Evolutionary conservation across 2,113 vertebrate genomes (phyloP).

Genomic region (Spea bombifrons): DNA sequence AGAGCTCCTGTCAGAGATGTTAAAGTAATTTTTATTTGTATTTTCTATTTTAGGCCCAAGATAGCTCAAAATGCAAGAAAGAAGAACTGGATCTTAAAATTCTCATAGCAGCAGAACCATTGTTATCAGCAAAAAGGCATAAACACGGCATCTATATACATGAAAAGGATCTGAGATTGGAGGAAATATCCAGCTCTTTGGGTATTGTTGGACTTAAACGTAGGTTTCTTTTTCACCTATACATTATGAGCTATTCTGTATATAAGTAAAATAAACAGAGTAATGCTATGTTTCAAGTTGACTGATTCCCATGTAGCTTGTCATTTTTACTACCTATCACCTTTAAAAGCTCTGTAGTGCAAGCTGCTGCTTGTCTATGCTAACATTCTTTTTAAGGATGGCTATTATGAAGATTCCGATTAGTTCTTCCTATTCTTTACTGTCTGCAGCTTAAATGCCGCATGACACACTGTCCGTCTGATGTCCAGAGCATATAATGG

Average conservation of each 20-base stretch:
- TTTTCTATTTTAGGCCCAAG: slow-evolving; percentile 64
- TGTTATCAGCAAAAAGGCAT: slow-evolving; percentile 65
- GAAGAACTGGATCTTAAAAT: slow-evolving; percentile 76
- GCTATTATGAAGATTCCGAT: too few relatives aligned
- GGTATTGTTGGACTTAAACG: slow-evolving; percentile 46
- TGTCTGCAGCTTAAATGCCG: too few relatives aligned
- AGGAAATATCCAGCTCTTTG: slow-evolving; percentile 7
- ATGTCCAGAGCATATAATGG: too few relatives aligned
- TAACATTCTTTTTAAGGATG: too few relatives aligned
- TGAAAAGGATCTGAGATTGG: slow-evolving; percentile 44
- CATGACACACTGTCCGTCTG: too few relatives aligned
- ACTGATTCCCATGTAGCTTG: too few relatives aligned
- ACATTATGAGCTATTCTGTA: too few relatives aligned
- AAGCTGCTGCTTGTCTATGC: too few relatives aligned
- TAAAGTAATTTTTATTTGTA: neutral
- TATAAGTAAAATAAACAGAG: neutral
- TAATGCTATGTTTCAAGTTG: neutral
- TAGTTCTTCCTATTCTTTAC: too few relatives aligned
- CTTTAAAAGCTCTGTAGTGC: too few relatives aligned
- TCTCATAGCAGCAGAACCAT: slow-evolving; percentile 66
- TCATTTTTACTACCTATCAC: too few relatives aligned
- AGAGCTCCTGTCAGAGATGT: too few relatives aligned
- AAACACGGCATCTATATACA: slow-evolving; percentile 35
- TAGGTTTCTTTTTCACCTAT: slow-evolving; percentile 21
- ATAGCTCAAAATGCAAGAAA: slow-evolving; percentile 67